Conservation (phyloP, 1,140 invertebrate species). For the Luehdorfia chinensis region DNA sequence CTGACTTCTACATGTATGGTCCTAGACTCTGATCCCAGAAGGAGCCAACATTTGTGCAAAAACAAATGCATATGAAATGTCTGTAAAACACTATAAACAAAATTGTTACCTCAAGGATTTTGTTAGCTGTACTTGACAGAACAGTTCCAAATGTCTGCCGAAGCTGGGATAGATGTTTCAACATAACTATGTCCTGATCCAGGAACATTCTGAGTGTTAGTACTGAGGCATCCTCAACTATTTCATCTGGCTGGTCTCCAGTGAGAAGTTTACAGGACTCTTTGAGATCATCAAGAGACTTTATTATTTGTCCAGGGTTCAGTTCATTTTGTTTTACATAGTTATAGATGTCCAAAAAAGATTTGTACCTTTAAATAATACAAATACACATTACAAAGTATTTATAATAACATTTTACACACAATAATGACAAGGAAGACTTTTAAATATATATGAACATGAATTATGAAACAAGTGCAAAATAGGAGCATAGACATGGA, state of each 20-base stretch:
- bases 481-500: no score
- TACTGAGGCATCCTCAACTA: constrained; percentile 81
- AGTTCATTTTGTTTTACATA: constrained; percentile 58
- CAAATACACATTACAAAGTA: neutral
- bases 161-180: constrained; percentile 74
- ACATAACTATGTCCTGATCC: constrained; percentile 77
- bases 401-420: neutral
- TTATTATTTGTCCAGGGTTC: constrained; percentile 25
- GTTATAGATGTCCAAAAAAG: constrained; percentile 49
- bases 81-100: neutral
- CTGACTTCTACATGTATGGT: no score
- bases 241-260: constrained; percentile 72
- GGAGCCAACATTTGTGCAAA: no score
- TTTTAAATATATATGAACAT: no score
- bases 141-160: constrained; percentile 78
- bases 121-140: constrained; percentile 62
- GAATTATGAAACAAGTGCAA: no score
- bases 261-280: constrained; percentile 54
- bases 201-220: constrained; percentile 80
- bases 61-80: neutral
- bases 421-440: neutral
- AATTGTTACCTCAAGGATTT: constrained; percentile 75
- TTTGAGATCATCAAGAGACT: constrained; percentile 42
- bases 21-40: no score
- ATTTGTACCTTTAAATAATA: constrained; percentile 48